Evolutionary conservation across 2,888 invertebrate species (phyloP), one percentile per base, ranked within the genome.

Genomic region (Ornithoptera priamus): DNA sequence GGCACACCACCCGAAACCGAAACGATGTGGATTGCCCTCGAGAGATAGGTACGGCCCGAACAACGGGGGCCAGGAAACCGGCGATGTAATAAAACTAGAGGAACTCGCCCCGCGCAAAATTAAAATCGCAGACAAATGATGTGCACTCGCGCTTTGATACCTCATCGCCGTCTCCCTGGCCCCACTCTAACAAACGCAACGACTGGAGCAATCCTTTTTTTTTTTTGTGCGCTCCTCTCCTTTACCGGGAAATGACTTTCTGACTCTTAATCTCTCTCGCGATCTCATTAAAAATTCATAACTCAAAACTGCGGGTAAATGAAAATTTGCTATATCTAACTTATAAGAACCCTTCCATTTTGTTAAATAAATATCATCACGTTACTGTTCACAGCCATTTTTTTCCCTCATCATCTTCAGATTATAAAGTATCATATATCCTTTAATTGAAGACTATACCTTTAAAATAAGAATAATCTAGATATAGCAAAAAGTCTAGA

Each of bases 251-350:
- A 93, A 93, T 92, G 92, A 93, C 92, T 93, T 92, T 93, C 93
- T 88, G 92, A 88, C 90, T 93, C 93, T 87, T 93, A 93, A 93
- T 93, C 89, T 93, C 89, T 89, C 90, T 86, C 82, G 92, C 93
- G 89, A 94, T 93, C 94, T 93, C 93, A 93, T 94, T 93, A 94
- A 92, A 93, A 93, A 93, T 93, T 94, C 93, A 93, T 93, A 93
- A 93, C 90, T 93, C 87, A 88, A 90, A 90, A 89, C 87, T 89
- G 93, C 87, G 86, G 87, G 92, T 90, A 92, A 92, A 90, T 88
- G 84, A 90, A 88, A 92, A 90, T 85, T 85, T 86, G 83, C 82
- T 85, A 87, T 83, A 70, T 67, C 70, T 70, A 80, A 80, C 78
- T 80, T 75, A 72, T 75, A 71, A 75, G 72, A 71, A 67, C 46